Conservation (phyloP, 2,113 vertebrate genomes). For the Sitta europaea region DNA sequence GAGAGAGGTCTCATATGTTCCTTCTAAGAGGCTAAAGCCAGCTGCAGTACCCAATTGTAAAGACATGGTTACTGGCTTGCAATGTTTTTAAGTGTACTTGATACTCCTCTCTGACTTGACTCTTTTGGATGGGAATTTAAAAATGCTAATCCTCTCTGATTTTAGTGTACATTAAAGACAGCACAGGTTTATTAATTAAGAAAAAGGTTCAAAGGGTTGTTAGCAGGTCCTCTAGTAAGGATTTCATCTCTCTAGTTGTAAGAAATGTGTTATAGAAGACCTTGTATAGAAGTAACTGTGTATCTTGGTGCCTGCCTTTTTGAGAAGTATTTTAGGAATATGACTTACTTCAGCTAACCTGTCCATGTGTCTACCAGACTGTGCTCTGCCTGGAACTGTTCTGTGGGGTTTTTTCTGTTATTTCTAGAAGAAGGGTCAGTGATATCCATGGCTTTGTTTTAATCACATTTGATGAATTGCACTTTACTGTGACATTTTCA, state of each 20-base stretch:
- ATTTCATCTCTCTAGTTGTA: not conserved
- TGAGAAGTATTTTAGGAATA: not conserved
- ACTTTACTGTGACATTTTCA: not conserved
- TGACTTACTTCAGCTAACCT: not conserved
- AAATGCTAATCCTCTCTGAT: not conserved
- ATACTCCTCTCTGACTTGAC: not conserved
- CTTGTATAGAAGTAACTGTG: not conserved
- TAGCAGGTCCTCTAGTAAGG: not conserved
- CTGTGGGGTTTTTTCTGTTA: not conserved
- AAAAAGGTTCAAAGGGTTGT: not conserved
- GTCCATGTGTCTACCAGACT: not conserved
- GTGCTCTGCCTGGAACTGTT: not conserved
- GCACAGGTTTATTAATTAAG: not conserved
- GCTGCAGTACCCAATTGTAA: not conserved
- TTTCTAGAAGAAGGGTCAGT: not conserved
- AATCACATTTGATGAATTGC: not conserved
- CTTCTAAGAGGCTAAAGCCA: not conserved
- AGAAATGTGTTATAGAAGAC: not conserved
- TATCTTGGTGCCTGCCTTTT: not conserved
- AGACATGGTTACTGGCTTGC: not conserved
- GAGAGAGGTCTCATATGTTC: not conserved
- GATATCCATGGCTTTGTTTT: not conserved
- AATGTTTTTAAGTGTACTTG: not conserved
- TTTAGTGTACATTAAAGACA: not conserved
- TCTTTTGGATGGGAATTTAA: not conserved